Evolutionary conservation across 2,797 vertebrate genomes (phyloP), one percentile per base, ranked within the genome.

Genomic region (Eospalax fontanierii): DNA sequence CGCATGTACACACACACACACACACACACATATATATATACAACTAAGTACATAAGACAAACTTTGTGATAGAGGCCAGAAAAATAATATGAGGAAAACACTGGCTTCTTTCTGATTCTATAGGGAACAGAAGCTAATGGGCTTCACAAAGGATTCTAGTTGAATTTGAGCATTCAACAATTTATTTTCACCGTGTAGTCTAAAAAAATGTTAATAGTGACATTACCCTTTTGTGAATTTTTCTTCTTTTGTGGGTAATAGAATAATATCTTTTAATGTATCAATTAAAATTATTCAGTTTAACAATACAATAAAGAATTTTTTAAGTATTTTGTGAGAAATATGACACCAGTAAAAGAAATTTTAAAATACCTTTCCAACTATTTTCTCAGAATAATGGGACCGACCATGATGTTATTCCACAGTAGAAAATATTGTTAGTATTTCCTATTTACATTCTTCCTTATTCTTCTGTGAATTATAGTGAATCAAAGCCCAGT

Each of bases 261-360:
- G 40, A 83, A 30, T 33, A 80, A 91, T 89, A 61, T 68, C 85
- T 95, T 88, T 85, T 40, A 94, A 1, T 86, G 46, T 73, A 96
- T 79, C 85, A 97, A 94, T 50, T 33, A 89, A 95, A 88, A 87
- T 21, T 0, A 84, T 94, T 93, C 76, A 89, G 66, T 10, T 84
- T 59, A 90, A 38, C 50, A 93, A 82, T 76, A 83, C 66, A 86
- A 79, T 79, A 79, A 87, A 21, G 84, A 91, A n/a, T n/a, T 85
- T 95, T 93, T 93, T 80, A 95, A 90, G 88, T 73, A 81, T 95
- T 94, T 93, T 95, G 40, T 81, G 75, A 87, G 59, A 91, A 85
- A 87, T 92, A 7, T 65, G 24, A 76, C 61, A 93, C 40, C 2
- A 83, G 46, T 92, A 91, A 76, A 93, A 95, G 78, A 93, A 89